Evolutionary conservation across 2,888 invertebrate genomes (phyloP), one percentile per base, ranked within the genome.

Genomic region (Acronicta psi): DNA sequence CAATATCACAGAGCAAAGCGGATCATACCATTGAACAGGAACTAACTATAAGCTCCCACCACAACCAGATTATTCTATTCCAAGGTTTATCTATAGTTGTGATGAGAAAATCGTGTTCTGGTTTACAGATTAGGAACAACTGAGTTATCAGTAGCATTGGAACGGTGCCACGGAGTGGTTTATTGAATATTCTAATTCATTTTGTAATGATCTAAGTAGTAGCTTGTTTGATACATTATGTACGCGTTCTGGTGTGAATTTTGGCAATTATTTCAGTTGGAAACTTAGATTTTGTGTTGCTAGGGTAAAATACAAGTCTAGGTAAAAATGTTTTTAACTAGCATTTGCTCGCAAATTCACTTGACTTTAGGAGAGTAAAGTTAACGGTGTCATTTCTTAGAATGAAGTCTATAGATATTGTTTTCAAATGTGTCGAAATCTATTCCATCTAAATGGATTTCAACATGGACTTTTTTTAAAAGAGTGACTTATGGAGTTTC

Each of bases 71-170:
- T 64, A 73, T 66, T 65, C 73, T 73, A 75, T 68, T 69, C 63
- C 45, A 61, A 73, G 71, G 73, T 73, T 74, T 68, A 73, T 73
- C 73, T 72, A 59, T 73, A 76, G 70, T 69, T 75, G 52, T 72
- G 77, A 81, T 81, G 79, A 75, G 80, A 69, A 75, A 80, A 79
- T 73, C 79, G 73, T 80, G 80, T 81, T 73, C 64, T 73, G 71
- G 75, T 73, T 77, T 54, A 60, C 50, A 64, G 64, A 79, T 72
- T 68, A 71, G 70, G 50, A 74, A 71, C 72, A 61, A 73, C 66
- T 75, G 37, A 64, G 59, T 65, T 76, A 60, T 65, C 73, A 61
- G 56, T 31, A 44, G 40, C 43, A 53, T 60, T 69, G 73, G 59
- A 69, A 60, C 43, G 14, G 9, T 49, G 55, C 59, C 52, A 73